phyloP scores from a whole-genome alignment of 2,113 vertebrate species.

The Notothenia coriiceps region DNA sequence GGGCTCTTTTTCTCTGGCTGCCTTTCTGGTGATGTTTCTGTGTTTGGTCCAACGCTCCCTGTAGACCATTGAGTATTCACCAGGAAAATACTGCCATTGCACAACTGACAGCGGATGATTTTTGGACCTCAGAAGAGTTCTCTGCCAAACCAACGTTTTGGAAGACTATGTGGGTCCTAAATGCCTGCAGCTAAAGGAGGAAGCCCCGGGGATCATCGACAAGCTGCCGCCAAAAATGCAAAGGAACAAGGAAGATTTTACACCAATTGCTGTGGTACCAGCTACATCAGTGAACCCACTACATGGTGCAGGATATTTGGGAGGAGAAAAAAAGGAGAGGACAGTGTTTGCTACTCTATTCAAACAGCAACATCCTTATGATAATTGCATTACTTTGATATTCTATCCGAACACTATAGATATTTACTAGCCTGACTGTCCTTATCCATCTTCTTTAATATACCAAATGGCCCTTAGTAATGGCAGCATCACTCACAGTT shows the following conservation, averaged over 20 bases:
- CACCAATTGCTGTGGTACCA: constrained; percentile 54
- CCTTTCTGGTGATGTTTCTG: neutral
- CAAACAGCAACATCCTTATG: neutral
- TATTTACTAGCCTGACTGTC: neutral
- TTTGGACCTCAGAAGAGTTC: constrained; percentile 47
- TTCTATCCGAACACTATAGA: neutral
- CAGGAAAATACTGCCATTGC: constrained; percentile 35
- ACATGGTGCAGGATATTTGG: constrained; percentile 19
- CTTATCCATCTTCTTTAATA: neutral
- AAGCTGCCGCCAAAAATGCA: constrained; percentile 56
- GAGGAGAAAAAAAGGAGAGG: neutral
- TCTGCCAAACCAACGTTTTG: neutral
- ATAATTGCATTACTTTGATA: neutral
- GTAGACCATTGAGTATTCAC: constrained; percentile 26
- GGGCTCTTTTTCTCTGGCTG: constrained; percentile 5
- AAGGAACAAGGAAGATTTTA: constrained; percentile 44
- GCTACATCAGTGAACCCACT: neutral
- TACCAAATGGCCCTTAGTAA: neutral
- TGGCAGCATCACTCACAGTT: constrained; percentile 5
- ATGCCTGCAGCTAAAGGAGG: constrained; percentile 40
- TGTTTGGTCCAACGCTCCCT: constrained; percentile 31
- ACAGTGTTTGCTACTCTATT: neutral
- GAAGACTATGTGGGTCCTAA: constrained; percentile 37
- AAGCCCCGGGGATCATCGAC: constrained; percentile 39
- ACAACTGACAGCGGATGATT: constrained; percentile 27